Percentiles rank a stretch among this genome's conserved stretches.
phyloP scores from a whole-genome alignment of 2,797 vertebrate genomes.

The Sebastiscus tertius region DNA sequence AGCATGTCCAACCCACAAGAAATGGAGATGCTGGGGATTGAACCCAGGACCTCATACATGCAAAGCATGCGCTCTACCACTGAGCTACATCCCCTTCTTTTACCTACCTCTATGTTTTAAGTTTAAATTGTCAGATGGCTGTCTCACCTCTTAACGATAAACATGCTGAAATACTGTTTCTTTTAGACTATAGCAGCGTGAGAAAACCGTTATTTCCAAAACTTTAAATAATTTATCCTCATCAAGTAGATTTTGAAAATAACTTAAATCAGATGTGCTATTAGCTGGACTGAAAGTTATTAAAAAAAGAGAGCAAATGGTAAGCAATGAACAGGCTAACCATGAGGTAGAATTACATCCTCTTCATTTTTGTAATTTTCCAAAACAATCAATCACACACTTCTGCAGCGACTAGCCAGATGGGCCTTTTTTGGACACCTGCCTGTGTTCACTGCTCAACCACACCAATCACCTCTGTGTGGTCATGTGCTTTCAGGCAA shows the following conservation, averaged over 20 bases:
- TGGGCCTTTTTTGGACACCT: not conserved
- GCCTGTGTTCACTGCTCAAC: not conserved
- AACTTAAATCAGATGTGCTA: not conserved
- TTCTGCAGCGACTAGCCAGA: not conserved
- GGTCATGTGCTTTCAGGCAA: not conserved
- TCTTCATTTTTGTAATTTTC: not conserved
- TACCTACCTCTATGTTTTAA: not conserved
- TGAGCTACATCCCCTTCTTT: conserved; percentile 10
- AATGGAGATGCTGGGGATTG: conserved; percentile 19
- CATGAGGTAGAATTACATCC: not conserved
- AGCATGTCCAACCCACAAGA: too few species aligned
- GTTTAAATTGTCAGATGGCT: rapidly evolving
- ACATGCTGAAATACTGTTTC: not conserved
- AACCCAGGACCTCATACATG: conserved; percentile 20
- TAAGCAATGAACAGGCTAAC: not conserved
- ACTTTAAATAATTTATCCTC: not conserved
- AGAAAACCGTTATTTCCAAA: not conserved
- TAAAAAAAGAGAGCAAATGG: not conserved
- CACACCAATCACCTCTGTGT: too few species aligned
- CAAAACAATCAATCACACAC: not conserved
- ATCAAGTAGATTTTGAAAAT: not conserved
- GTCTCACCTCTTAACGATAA: not conserved
- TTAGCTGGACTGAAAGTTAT: not conserved
- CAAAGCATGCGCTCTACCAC: conserved; percentile 13
- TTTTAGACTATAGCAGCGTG: not conserved